Evolutionary conservation across 2,113 vertebrate species (phyloP).

Genomic region (Microcebus jonahi): DNA sequence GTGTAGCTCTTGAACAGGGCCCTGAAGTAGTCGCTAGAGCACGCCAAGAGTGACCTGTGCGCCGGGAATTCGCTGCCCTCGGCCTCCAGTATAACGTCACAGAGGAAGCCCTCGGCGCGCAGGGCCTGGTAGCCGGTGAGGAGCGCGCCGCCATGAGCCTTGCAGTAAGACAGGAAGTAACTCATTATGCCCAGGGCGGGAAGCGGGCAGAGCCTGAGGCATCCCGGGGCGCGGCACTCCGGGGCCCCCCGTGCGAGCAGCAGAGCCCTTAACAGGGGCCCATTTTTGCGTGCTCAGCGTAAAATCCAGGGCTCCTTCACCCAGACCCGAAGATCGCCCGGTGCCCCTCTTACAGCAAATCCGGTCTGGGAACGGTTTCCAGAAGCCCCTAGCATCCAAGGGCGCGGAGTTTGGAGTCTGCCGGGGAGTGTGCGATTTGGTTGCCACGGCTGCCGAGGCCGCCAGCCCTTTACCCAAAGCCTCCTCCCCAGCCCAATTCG

Average conservation of each 20-base stretch:
- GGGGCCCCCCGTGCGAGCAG: neutral
- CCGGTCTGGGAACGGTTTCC: neutral
- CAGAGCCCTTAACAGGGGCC: constrained; percentile 22
- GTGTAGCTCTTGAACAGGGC: constrained; percentile 95
- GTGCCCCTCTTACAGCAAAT: neutral
- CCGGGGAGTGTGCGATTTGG: neutral
- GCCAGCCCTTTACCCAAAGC: neutral
- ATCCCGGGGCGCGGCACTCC: neutral
- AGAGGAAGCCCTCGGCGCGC: constrained; percentile 90
- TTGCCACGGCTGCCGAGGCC: neutral
- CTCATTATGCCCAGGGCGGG: constrained; percentile 87
- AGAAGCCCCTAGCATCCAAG: neutral
- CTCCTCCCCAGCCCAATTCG: constrained; percentile 7
- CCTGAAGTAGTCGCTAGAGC: constrained; percentile 96
- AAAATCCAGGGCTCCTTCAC: constrained; percentile 4
- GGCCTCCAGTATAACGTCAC: constrained; percentile 93
- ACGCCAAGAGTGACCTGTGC: constrained; percentile 94
- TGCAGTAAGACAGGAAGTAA: constrained; percentile 95
- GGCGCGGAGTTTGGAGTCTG: neutral
- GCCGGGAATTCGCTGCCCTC: constrained; percentile 92
- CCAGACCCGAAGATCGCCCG: neutral
- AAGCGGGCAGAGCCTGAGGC: neutral
- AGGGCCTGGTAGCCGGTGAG: constrained; percentile 92
- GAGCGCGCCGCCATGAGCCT: constrained; percentile 88
- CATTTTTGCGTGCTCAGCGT: constrained; percentile 34